Evolutionary conservation across 2,797 vertebrate genomes (phyloP).

Genomic region (Thamnophis elegans): DNA sequence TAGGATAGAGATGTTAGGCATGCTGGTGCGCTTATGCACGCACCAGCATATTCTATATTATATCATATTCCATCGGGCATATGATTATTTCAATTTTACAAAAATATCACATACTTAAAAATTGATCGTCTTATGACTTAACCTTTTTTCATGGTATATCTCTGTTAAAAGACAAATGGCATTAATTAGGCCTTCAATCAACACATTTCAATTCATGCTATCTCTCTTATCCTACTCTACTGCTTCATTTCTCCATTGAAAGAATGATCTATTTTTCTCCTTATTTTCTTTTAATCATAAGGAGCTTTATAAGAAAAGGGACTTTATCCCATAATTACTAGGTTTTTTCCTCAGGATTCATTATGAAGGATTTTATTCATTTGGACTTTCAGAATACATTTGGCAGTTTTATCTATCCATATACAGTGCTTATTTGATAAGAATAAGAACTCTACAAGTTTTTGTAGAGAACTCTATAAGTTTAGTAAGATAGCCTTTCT

Average conservation of each 20-base stretch:
- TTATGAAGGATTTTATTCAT: not conserved
- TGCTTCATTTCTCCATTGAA: not conserved
- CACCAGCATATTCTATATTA: no score
- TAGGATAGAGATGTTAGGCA: no score
- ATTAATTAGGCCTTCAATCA: not conserved
- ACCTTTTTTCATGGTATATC: not conserved
- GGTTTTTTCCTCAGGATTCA: not conserved
- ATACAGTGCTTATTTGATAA: not conserved
- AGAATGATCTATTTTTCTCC: not conserved
- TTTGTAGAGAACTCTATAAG: not conserved
- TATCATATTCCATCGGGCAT: not conserved
- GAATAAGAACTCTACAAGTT: not conserved
- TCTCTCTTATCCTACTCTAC: not conserved
- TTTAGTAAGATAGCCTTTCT: not conserved
- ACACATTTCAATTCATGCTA: not conserved
- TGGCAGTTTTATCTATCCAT: not conserved
- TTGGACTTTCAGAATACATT: not conserved
- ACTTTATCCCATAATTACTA: not conserved
- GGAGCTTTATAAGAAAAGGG: not conserved
- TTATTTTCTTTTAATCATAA: not conserved
- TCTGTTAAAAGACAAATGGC: not conserved
- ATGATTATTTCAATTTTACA: not conserved
- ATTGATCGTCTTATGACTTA: not conserved
- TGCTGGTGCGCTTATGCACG: no score
- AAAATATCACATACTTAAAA: not conserved